Evolutionary conservation across 2,888 invertebrate species (phyloP).

Genomic region (Spialia ferax): DNA sequence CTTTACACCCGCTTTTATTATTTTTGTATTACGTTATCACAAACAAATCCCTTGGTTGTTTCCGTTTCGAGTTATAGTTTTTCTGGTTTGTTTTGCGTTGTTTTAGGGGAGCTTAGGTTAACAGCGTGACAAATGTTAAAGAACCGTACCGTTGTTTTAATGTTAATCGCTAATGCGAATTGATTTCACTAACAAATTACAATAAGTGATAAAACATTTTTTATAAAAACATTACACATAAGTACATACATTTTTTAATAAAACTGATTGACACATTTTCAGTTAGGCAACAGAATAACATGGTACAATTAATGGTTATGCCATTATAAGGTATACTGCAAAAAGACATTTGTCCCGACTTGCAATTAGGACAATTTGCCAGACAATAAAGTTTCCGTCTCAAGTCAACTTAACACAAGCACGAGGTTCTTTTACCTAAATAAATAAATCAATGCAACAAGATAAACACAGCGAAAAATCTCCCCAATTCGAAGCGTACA

Average conservation of each 20-base stretch:
- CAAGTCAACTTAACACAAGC: not conserved
- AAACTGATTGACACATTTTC: too few relatives aligned
- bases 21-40: conserved; percentile 63
- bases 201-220: too few relatives aligned
- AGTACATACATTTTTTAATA: too few relatives aligned
- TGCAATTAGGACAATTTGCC: not conserved
- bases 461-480: conserved; percentile 1
- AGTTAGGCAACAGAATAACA: too few relatives aligned
- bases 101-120: conserved; percentile 15
- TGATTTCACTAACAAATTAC: too few relatives aligned
- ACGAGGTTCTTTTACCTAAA: not conserved
- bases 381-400: not conserved
- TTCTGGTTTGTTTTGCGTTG: conserved; percentile 17
- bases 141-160: not conserved
- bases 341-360: too few relatives aligned
- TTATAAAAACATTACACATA: too few relatives aligned
- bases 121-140: not conserved
- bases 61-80: conserved; percentile 28
- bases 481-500: conserved; percentile 21
- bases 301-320: too few relatives aligned
- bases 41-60: conserved; percentile 50
- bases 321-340: too few relatives aligned
- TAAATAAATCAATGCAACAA: not conserved
- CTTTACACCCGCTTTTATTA: conserved; percentile 64
- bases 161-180: too few relatives aligned